A percentile compares a stretch with the other conserved stretches of the same genome.
phyloP scores from a whole-genome alignment of 2,797 vertebrate species.

The Semotilus atromaculatus region DNA sequence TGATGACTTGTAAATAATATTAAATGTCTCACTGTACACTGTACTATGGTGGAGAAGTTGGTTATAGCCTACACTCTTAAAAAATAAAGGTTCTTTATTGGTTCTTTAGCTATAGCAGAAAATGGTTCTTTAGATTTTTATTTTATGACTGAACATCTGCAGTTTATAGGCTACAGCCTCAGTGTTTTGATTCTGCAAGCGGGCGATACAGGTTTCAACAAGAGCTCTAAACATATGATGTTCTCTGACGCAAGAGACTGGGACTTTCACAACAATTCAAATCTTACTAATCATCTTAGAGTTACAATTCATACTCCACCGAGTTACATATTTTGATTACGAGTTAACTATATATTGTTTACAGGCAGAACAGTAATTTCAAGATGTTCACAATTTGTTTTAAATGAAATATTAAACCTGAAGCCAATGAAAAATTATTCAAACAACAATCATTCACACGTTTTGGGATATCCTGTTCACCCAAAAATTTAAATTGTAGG shows the following conservation, averaged over 20 bases:
- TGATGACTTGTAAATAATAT: not conserved
- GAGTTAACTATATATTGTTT: too few species aligned
- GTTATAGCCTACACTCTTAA: too few species aligned
- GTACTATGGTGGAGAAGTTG: not conserved
- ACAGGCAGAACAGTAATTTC: not conserved
- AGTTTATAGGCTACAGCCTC: not conserved
- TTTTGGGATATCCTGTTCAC: not conserved
- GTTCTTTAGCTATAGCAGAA: too few species aligned
- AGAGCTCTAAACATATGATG: not conserved
- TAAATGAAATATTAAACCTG: not conserved
- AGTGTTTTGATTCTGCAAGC: not conserved
- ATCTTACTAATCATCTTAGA: not conserved
- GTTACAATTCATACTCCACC: not conserved
- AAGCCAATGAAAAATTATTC: not conserved
- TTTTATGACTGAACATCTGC: not conserved
- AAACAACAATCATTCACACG: not conserved
- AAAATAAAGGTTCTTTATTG: too few species aligned
- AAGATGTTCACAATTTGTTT: not conserved
- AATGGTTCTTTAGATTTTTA: too few species aligned
- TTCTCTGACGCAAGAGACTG: not conserved
- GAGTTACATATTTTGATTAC: not conserved
- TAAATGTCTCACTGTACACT: not conserved
- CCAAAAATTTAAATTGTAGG: not conserved
- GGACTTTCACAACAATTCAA: not conserved
- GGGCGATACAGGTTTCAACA: not conserved